Conservation (phyloP, 2,113 vertebrate species). For the Tychaedon coryphoeus region DNA sequence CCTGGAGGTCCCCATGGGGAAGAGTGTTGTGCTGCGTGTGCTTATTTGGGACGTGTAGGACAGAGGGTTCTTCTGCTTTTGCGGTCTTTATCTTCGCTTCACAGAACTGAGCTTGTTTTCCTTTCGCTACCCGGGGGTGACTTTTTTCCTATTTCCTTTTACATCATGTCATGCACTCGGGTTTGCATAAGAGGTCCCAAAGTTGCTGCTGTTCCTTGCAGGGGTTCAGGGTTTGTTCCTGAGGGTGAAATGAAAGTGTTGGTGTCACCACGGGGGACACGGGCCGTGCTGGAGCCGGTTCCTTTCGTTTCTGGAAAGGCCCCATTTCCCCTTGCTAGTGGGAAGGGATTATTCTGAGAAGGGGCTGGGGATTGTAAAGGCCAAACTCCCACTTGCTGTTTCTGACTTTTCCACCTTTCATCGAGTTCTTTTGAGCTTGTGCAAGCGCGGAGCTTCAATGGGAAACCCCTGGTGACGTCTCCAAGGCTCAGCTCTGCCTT, state of each 20-base stretch:
- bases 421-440: not conserved
- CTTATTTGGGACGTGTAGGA: not conserved
- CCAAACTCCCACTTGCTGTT: not conserved
- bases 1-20: not conserved
- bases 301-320: not conserved
- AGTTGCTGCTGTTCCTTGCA: fast-evolving
- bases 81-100: not conserved
- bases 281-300: fast-evolving
- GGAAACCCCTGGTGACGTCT: not conserved
- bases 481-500: not conserved
- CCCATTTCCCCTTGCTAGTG: not conserved
- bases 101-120: slow-evolving; percentile 17
- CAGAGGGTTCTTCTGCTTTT: slow-evolving; percentile 35
- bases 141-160: slow-evolving; percentile 38
- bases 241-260: not conserved
- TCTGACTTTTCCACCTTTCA: not conserved
- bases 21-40: not conserved
- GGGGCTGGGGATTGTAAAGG: not conserved
- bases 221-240: not conserved
- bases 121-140: not conserved
- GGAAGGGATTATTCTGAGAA: not conserved
- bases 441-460: fast-evolving
- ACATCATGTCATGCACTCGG: fast-evolving
- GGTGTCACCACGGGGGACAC: fast-evolving
- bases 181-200: not conserved